Base-by-base conservation (phyloP, 2,113 vertebrate species). In the Mionectes macconnelli region DNA sequence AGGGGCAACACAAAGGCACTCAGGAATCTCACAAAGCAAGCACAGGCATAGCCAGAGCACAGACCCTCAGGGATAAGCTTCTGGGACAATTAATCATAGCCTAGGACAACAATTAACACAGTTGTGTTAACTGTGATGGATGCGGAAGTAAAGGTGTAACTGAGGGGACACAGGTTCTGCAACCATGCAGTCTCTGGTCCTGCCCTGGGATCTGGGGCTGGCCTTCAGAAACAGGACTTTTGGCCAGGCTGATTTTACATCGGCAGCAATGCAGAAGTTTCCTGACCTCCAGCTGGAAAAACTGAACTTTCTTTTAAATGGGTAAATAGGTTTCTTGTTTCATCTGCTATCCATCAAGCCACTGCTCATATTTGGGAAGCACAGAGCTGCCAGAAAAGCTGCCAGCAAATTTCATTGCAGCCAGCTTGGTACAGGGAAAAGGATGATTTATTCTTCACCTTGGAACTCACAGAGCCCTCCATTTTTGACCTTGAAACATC, bases 91-190 rank as follows among this genome's bases (percentile, higher is more conserved):
- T 62, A 67, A 55, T n/a, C 56, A 59, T 82, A 79, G 20, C 31
- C 44, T 15, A 59, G 49, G 25, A 33, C 23, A 68, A 59, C 23
- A 88, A 55, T 76, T 44, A 79, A 57, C 13, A 19, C 31, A 30
- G 8, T 1, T 53, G 42, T 40, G 9, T 23, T 80, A 35, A 49
- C 37, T 56, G 42, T 18, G 25, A 1, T 40, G 55, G n/a, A n/a
- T n/a, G n/a, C n/a, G 30, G 50, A 87, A 56, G 11, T 21, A 49
- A 80, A 74, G n/a, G 18, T 28, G 15, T 53, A 42, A 69, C 31
- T n/a, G n/a, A 40, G 8, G 8, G 14, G 12, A 35, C 12, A 19
- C 9, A 0, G 1, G 49, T 9, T 12, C 53, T 77, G 55, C 50
- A 53, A 17, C 6, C 17, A 33, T 4, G 1, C 42, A n/a, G 8